Conservation (phyloP, 2,113 vertebrate genomes). For the Oryzias curvinotus region DNA sequence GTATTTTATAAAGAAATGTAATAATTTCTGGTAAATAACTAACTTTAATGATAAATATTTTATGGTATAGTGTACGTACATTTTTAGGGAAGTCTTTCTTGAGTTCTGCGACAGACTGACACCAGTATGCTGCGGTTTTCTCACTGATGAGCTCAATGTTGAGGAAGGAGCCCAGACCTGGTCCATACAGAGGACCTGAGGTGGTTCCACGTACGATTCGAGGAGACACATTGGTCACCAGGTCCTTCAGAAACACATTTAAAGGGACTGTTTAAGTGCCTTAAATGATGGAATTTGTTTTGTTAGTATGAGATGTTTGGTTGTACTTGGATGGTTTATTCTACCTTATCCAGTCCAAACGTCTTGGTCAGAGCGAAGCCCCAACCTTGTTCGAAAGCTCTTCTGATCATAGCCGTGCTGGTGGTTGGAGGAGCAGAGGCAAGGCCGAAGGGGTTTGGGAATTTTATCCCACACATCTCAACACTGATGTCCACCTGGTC, state of each 20-base stretch:
- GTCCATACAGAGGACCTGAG: slow-evolving; percentile 85
- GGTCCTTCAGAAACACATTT: slow-evolving; percentile 78
- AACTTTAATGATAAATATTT: no score
- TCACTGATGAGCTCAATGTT: slow-evolving; percentile 95
- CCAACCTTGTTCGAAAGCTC: slow-evolving; percentile 92
- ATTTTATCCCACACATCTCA: slow-evolving; percentile 86
- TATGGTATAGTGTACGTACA: slow-evolving; percentile 52
- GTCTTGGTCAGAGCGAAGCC: slow-evolving; percentile 94
- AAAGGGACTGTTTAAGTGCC: background rate
- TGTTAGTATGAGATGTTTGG: no score
- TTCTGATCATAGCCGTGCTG: slow-evolving; percentile 89
- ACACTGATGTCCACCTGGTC: slow-evolving; percentile 89
- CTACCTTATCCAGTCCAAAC: slow-evolving; percentile 89
- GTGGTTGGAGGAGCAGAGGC: slow-evolving; percentile 91
- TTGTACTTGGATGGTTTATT: no score
- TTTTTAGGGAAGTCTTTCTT: slow-evolving; percentile 89
- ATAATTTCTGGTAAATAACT: no score
- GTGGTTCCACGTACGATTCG: slow-evolving; percentile 91
- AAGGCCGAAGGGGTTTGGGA: slow-evolving; percentile 90
- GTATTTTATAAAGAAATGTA: no score
- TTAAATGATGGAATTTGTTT: no score
- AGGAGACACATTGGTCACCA: slow-evolving; percentile 93
- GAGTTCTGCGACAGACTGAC: slow-evolving; percentile 83
- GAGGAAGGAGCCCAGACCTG: slow-evolving; percentile 89
- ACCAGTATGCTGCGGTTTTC: slow-evolving; percentile 93